Conservation (phyloP, 2,797 vertebrate species). For the Lerista edwardsae region DNA sequence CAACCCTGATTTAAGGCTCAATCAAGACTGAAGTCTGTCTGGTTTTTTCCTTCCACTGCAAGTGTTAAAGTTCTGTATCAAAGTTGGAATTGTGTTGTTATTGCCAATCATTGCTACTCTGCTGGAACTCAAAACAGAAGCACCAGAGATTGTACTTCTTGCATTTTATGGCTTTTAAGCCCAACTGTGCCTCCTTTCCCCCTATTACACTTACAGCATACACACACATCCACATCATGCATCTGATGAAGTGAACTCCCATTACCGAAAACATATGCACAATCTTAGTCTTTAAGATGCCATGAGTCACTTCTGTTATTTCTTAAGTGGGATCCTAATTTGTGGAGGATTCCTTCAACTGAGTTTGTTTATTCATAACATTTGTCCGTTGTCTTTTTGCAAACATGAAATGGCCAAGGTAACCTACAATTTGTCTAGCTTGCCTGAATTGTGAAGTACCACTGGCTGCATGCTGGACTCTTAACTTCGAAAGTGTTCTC, state of each 20-base stretch:
- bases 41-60: background rate
- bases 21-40: background rate
- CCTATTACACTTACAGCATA: too few relatives aligned
- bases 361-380: background rate
- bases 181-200: background rate
- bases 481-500: background rate
- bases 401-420: background rate
- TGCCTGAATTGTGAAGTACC: background rate
- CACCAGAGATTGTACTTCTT: background rate
- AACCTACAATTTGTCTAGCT: background rate
- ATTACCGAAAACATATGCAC: too few relatives aligned
- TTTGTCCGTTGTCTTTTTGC: background rate
- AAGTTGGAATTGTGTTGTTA: background rate
- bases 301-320: background rate
- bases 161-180: background rate
- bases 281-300: background rate
- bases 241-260: background rate
- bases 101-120: background rate
- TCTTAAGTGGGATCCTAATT: background rate
- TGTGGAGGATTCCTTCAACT: background rate
- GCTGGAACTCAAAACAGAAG: background rate
- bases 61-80: background rate
- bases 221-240: background rate
- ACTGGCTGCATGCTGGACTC: background rate
- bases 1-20: too few relatives aligned